Base-by-base conservation (phyloP, 2,113 vertebrate species). In the Semnornis frantzii region DNA sequence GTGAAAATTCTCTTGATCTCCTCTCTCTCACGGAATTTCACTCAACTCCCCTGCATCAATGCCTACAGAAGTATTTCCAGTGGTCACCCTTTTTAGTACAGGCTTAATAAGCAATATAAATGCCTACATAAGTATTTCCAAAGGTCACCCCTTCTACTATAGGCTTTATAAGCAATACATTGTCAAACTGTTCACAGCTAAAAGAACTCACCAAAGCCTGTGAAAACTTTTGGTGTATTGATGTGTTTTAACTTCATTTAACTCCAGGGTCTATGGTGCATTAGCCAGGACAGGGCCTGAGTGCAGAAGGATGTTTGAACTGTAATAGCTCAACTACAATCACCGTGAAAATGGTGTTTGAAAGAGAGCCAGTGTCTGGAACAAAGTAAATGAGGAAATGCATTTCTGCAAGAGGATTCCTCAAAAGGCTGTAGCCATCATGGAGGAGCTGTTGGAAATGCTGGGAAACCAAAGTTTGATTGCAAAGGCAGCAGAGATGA, bases 211-310 rank as follows among this genome's bases (percentile, higher is more conserved):
- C 3, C 4, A 23, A 18, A 33, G 31, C n/a, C 54, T 85, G 12
- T 62, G 80, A 78, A 78, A 90, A 72, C 50, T 84, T 81, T 46
- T 46, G 34, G 48, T 55, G 12, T 46, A 11, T 68, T 85, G 59
- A 75, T 85, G 60, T 57, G 63, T 91, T 92, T 89, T 77, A 76
- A 88, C 76, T 85, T 75, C 71, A 79, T 88, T 88, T 79, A 85
- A 91, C 79, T 79, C 82, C 73, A 44, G 48, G 80, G 58, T 68
- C 42, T 76, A 75, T 25, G 42, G 76, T 63, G 75, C 68, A 55
- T 90, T 79, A 79, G 23, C 52, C 85, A 59, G 76, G 79, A 85
- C 7, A 14, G 74, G 76, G 23, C 76, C 59, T 79, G 59, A 21
- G 76, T 76, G 84, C 48, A 82, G 30, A 85, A 88, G 82, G 48